Conservation (phyloP, 1,140 invertebrate genomes). For the Heliconius himera region DNA sequence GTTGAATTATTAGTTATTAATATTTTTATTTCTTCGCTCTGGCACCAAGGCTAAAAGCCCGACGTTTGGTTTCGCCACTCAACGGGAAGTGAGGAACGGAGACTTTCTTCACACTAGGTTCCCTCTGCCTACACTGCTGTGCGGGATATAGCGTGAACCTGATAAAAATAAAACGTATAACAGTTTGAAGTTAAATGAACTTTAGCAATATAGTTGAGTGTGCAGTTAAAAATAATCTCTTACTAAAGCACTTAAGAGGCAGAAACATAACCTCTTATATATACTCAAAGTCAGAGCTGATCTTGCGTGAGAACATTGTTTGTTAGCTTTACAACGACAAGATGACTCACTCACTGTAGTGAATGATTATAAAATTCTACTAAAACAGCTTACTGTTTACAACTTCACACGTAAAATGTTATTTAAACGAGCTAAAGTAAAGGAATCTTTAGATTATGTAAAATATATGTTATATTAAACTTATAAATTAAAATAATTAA, state of each 20-base stretch:
- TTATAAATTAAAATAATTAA: not conserved
- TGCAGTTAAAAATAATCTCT: slow-evolving; percentile 16
- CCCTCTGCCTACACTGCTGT: too few species aligned
- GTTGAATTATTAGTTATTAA: too few species aligned
- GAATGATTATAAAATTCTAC: slow-evolving; percentile 31
- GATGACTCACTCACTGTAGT: slow-evolving; percentile 25
- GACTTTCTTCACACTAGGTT: too few species aligned
- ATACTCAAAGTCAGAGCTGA: slow-evolving; percentile 4
- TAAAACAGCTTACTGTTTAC: slow-evolving; percentile 16
- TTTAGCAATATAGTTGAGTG: not conserved
- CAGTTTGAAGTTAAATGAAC: not conserved
- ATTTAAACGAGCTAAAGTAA: not conserved
- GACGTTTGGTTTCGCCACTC: too few species aligned
- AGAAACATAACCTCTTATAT: slow-evolving; percentile 21
- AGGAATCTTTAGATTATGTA: not conserved
- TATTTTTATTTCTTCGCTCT: too few species aligned
- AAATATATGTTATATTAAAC: not conserved
- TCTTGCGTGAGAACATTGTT: slow-evolving; percentile 32
- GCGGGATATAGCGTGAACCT: too few species aligned
- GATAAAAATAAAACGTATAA: not conserved
- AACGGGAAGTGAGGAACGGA: too few species aligned
- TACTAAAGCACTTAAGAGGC: slow-evolving; percentile 12
- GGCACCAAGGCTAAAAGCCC: too few species aligned
- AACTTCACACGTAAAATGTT: slow-evolving; percentile 6
- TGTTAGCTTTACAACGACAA: slow-evolving; percentile 13